Conservation (phyloP, 2,113 vertebrate species). For the Myiopsitta monachus region DNA sequence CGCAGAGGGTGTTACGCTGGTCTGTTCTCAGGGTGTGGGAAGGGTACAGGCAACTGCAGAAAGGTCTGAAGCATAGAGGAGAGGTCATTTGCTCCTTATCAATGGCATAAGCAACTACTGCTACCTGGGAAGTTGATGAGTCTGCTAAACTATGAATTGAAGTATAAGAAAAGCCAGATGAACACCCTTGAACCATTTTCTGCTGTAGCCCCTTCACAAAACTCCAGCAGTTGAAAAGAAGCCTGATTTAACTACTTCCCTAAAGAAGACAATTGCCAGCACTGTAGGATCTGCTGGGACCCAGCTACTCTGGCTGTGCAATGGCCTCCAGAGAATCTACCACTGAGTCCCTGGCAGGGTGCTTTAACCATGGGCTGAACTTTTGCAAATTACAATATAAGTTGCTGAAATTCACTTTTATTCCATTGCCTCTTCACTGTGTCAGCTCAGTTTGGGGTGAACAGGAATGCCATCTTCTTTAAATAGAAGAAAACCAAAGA, state of each 20-base stretch:
- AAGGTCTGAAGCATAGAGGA: background rate
- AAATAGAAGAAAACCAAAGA: background rate
- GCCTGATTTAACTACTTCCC: background rate
- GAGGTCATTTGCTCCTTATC: background rate
- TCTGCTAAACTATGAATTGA: background rate
- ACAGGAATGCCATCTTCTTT: background rate
- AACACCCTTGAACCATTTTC: background rate
- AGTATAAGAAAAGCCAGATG: background rate
- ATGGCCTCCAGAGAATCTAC: background rate
- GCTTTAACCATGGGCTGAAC: background rate
- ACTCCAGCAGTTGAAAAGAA: background rate
- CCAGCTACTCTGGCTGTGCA: background rate
- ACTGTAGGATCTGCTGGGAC: background rate
- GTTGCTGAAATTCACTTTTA: background rate
- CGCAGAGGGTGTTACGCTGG: background rate
- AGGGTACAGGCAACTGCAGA: background rate
- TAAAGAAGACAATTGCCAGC: background rate
- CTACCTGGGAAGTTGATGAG: background rate
- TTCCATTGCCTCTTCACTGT: background rate
- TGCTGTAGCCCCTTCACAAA: background rate
- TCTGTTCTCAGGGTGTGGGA: background rate
- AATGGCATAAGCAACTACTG: background rate
- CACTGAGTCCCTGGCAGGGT: background rate
- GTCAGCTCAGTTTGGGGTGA: background rate
- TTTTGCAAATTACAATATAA: background rate